Evolutionary conservation across 1,140 invertebrate species (phyloP).

Genomic region (Cotesia glomerata): DNA sequence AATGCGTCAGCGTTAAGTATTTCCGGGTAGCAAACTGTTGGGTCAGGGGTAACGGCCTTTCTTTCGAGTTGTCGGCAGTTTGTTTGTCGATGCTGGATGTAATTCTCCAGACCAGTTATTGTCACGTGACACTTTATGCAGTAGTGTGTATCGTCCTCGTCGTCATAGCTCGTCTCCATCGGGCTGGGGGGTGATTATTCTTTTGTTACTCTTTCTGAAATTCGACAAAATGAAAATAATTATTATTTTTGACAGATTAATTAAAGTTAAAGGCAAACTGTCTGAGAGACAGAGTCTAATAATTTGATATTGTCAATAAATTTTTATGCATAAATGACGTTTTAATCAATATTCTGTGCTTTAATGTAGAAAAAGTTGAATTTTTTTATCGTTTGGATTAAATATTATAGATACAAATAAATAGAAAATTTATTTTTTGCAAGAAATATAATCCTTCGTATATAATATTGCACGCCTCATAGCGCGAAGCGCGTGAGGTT

Average conservation of each 20-base stretch:
- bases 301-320: slow-evolving; percentile 1
- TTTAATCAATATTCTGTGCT: neutral
- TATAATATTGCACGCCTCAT: too few species aligned
- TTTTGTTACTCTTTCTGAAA: neutral
- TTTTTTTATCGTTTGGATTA: too few species aligned
- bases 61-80: slow-evolving; percentile 60
- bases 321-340: neutral
- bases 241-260: neutral
- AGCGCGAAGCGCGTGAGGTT: too few species aligned
- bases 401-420: too few species aligned
- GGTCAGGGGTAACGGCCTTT: slow-evolving; percentile 46
- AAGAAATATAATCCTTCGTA: too few species aligned
- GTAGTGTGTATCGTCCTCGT: slow-evolving; percentile 80
- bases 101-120: slow-evolving; percentile 80
- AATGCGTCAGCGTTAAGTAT: slow-evolving; percentile 80
- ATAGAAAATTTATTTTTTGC: too few species aligned
- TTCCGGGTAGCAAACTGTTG: slow-evolving; percentile 59
- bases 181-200: neutral
- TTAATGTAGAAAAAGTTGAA: neutral
- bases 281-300: neutral
- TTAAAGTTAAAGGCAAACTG: neutral
- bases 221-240: neutral
- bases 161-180: slow-evolving; percentile 65
- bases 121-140: slow-evolving; percentile 86
- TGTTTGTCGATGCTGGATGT: slow-evolving; percentile 79